A percentile compares a stretch with the other conserved stretches of the same genome.
Evolutionary conservation across 2,113 vertebrate genomes (phyloP).

Genomic region (Bubo blakistoni): DNA sequence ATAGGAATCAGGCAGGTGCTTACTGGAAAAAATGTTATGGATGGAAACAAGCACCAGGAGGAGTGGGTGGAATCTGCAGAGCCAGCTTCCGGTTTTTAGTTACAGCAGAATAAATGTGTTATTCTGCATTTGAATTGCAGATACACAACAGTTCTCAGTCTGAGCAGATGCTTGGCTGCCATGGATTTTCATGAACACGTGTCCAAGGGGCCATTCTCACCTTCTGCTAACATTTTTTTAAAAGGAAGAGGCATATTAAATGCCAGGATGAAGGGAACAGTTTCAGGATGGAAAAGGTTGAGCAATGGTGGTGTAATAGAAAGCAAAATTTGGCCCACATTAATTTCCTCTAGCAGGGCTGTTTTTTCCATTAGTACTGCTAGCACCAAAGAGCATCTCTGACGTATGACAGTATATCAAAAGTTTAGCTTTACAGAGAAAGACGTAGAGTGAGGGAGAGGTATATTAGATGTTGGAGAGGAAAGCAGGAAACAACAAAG

Average conservation of each 20-base stretch:
- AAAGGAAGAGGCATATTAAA: neutral
- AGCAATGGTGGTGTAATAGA: constrained; percentile 35
- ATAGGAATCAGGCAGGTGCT: constrained; percentile 58
- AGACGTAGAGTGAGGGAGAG: neutral
- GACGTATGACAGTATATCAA: neutral
- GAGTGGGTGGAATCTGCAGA: constrained; percentile 58
- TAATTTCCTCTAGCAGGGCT: neutral
- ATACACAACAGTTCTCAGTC: constrained; percentile 28
- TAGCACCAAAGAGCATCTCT: neutral
- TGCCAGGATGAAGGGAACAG: neutral
- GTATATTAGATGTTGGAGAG: neutral
- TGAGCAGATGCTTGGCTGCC: neutral
- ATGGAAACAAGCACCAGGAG: constrained; percentile 60
- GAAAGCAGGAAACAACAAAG: neutral
- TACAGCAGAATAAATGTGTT: constrained; percentile 42
- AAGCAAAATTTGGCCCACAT: constrained; percentile 38
- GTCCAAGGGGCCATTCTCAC: constrained; percentile 21
- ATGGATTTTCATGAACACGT: neutral
- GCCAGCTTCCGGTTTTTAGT: constrained; percentile 51
- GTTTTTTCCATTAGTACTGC: neutral
- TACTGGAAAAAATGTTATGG: constrained; percentile 61
- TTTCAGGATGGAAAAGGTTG: constrained; percentile 43
- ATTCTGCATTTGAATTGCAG: constrained; percentile 54
- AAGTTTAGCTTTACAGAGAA: neutral
- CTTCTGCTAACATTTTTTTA: neutral